phyloP scores from a whole-genome alignment of 2,888 invertebrate species.

The Drosophila ezoana region DNA sequence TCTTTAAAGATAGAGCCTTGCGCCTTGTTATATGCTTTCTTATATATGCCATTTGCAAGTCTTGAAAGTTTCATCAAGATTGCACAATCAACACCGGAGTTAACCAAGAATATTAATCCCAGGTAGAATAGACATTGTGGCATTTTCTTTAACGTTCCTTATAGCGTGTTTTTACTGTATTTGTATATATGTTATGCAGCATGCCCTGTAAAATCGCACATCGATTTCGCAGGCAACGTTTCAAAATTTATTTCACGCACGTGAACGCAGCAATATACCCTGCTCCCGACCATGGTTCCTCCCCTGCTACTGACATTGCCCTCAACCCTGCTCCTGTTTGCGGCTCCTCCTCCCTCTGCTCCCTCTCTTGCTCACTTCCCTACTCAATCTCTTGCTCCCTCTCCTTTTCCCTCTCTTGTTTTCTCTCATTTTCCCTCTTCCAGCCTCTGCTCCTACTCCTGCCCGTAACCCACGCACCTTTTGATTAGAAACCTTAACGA shows the following conservation, averaged over 20 bases:
- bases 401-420: no score
- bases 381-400: not conserved
- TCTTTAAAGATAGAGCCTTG: no score
- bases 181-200: conserved; percentile 10
- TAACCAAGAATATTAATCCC: no score
- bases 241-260: conserved; percentile 74
- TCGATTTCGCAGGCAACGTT: conserved; percentile 44
- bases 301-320: not conserved
- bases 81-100: no score
- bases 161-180: conserved; percentile 21
- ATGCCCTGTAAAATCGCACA: conserved; percentile 19
- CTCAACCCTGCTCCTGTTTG: not conserved
- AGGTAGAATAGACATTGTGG: no score
- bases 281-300: not conserved
- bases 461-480: conserved; percentile 2
- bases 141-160: not conserved
- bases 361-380: no score
- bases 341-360: no score
- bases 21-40: no score
- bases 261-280: conserved; percentile 44
- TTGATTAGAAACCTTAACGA: conserved; percentile 20
- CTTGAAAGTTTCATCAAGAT: no score
- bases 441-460: no score
- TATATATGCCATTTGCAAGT: no score
- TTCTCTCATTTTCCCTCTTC: no score